A percentile compares a stretch with the other conserved stretches of the same genome.
These are phyloP conservation scores for Spea bombifrons DNA, from an alignment of 2,113 vertebrate genomes.

Conservation along the genomic window DNA sequence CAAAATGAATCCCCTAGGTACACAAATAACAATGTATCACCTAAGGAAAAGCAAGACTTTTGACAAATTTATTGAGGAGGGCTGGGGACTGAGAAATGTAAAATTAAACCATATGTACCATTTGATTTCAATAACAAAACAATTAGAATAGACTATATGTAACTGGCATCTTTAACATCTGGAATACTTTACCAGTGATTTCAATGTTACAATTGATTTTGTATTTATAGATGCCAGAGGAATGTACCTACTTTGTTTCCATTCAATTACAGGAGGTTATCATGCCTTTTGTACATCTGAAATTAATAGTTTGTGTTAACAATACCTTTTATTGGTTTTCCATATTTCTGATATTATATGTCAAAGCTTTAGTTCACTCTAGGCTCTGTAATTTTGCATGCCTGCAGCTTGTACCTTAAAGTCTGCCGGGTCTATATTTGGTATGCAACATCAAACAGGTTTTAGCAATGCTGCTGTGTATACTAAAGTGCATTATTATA, in stretches of 20 bases:
- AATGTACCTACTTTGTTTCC: slow-evolving; percentile 3
- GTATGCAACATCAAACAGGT: not conserved
- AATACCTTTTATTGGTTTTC: not conserved
- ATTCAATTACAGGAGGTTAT: not conserved
- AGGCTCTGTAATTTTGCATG: not conserved
- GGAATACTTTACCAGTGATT: not conserved
- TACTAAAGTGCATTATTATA: not conserved
- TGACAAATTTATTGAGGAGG: not conserved
- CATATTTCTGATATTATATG: not conserved
- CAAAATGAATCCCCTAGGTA: too few species aligned
- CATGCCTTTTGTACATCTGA: not conserved
- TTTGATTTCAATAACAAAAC: not conserved
- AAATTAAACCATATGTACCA: not conserved
- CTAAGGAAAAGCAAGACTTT: not conserved
- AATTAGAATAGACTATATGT: not conserved
- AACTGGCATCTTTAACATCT: not conserved
- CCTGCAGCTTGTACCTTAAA: not conserved
- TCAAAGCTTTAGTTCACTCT: not conserved
- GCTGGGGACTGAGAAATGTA: not conserved
- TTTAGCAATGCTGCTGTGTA: not conserved
- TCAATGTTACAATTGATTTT: not conserved
- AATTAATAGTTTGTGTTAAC: not conserved
- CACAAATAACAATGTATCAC: not conserved
- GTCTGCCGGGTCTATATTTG: not conserved
- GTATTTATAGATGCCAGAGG: not conserved